These are phyloP conservation scores for Dysmachus trigonus DNA, from an alignment of 2,888 invertebrate species.

Conservation along the genomic window DNA sequence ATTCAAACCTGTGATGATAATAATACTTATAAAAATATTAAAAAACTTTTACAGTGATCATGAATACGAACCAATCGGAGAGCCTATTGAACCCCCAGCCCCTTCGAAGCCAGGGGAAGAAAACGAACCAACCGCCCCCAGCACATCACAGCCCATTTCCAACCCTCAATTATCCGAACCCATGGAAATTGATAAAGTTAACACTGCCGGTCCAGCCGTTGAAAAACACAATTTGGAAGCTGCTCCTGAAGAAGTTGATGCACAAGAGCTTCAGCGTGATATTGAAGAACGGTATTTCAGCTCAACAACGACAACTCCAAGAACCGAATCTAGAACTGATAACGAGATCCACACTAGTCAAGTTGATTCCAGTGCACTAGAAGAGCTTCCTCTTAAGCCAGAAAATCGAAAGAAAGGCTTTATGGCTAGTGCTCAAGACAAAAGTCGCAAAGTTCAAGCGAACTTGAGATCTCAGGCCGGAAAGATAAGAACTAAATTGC, in stretches of 20 bases:
- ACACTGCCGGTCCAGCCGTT: not conserved
- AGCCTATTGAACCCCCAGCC: conserved; percentile 64
- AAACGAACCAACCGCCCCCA: not conserved
- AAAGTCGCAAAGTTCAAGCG: conserved; percentile 70
- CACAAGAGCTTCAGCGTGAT: conserved; percentile 70
- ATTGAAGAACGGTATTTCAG: conserved; percentile 72
- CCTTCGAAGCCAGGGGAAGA: conserved; percentile 46
- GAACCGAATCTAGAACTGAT: conserved; percentile 69
- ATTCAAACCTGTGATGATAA: no score
- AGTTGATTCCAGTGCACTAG: conserved; percentile 73
- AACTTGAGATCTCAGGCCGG: conserved; percentile 76
- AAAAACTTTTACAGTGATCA: conserved; percentile 78
- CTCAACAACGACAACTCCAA: conserved; percentile 67
- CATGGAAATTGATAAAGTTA: conserved; percentile 30
- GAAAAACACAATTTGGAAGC: conserved; percentile 64
- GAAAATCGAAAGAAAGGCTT: conserved; percentile 67
- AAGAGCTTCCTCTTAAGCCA: conserved; percentile 71
- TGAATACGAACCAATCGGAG: conserved; percentile 90
- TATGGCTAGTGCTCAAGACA: conserved; percentile 66
- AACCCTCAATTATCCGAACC: conserved; percentile 28
- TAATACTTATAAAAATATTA: not conserved
- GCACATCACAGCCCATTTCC: conserved; percentile 14
- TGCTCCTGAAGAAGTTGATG: conserved; percentile 65
- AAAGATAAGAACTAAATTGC: conserved; percentile 74
- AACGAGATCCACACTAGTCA: conserved; percentile 75